These are phyloP conservation scores for Enhydra lutris DNA, from an alignment of 2,113 vertebrate genomes.

Conservation along the genomic window DNA sequence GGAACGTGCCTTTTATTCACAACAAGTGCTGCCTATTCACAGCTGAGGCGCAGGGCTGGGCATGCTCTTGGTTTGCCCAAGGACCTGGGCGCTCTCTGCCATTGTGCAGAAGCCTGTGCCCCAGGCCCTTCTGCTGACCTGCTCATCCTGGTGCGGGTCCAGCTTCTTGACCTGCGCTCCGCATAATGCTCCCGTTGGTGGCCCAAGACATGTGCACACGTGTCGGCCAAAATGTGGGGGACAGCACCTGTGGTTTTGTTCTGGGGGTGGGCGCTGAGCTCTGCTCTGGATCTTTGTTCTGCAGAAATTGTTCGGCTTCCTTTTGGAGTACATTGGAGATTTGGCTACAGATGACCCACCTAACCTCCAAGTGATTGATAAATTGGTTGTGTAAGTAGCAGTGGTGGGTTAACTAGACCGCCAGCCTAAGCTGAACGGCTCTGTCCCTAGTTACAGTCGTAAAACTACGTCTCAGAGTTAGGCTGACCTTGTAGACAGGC, in stretches of 20 bases:
- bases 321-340: slow-evolving; percentile 92
- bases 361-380: slow-evolving; percentile 87
- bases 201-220: fast-evolving
- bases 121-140: neutral
- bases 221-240: fast-evolving
- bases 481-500: fast-evolving
- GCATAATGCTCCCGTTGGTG: fast-evolving
- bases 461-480: fast-evolving
- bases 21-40: fast-evolving
- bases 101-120: fast-evolving
- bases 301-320: slow-evolving; percentile 93
- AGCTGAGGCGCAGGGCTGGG: fast-evolving
- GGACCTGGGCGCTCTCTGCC: fast-evolving
- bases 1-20: fast-evolving
- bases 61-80: fast-evolving
- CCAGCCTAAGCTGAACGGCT: fast-evolving
- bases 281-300: neutral
- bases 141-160: fast-evolving
- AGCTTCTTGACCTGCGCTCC: neutral
- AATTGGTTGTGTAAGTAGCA: slow-evolving; percentile 89
- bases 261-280: neutral
- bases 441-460: neutral
- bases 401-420: fast-evolving
- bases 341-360: slow-evolving; percentile 85
- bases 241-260: fast-evolving